These are phyloP conservation scores for Nymphalis io DNA, from an alignment of 1,140 invertebrate species.

Conservation along the genomic window DNA sequence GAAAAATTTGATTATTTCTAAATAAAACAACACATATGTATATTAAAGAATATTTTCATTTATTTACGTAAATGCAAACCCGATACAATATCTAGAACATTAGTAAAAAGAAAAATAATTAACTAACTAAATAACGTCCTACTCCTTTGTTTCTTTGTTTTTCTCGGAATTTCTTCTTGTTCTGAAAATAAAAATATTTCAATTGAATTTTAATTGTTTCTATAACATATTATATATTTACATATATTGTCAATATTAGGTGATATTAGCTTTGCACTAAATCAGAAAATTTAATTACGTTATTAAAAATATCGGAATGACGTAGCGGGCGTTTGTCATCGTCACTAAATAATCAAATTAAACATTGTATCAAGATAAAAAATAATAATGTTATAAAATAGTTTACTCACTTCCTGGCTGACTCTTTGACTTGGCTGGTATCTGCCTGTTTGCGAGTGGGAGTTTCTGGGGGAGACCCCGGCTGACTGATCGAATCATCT, in stretches of 20 bases:
- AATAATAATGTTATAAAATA: too few species aligned
- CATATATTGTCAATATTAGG: too few species aligned
- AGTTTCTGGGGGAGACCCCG: conserved; percentile 25
- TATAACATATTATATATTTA: neutral
- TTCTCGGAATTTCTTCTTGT: conserved; percentile 38
- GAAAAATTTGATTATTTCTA: too few species aligned
- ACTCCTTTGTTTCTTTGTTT: conserved; percentile 32
- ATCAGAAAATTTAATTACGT: too few species aligned
- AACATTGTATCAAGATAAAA: too few species aligned
- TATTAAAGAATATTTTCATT: conserved; percentile 37
- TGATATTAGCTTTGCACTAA: too few species aligned
- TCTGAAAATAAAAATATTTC: conserved; percentile 36
- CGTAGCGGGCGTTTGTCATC: too few species aligned
- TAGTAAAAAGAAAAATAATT: conserved; percentile 25
- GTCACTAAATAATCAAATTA: too few species aligned
- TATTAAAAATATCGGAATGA: too few species aligned
- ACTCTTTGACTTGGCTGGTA: conserved; percentile 38
- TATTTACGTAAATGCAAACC: conserved; percentile 38
- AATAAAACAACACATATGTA: too few species aligned
- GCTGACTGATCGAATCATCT: conserved; percentile 38
- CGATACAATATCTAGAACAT: conserved; percentile 33
- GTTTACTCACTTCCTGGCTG: conserved; percentile 16
- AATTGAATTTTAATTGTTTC: neutral
- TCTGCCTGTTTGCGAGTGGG: conserved; percentile 22
- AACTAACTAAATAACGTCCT: conserved; percentile 30